Conservation (phyloP, 2,888 invertebrate species). For the Pherbina coryleti region DNA sequence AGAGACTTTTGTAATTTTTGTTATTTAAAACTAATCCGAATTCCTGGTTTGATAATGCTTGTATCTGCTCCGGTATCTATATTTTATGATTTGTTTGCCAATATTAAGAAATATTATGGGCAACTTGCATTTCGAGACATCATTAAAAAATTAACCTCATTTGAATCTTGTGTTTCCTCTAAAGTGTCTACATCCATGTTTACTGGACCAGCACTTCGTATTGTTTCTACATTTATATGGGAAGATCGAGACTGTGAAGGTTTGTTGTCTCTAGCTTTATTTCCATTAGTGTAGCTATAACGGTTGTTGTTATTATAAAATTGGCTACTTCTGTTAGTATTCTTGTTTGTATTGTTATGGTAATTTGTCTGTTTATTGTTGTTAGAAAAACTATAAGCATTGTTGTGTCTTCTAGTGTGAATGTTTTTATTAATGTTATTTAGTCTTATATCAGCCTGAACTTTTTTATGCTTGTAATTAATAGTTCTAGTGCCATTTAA, state of each 20-base stretch:
- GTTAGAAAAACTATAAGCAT: too few species aligned
- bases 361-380: neutral
- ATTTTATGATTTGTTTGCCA: neutral
- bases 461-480: too few species aligned
- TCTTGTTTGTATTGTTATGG: neutral
- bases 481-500: neutral
- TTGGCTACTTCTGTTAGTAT: neutral
- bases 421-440: too few species aligned
- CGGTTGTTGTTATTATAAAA: neutral
- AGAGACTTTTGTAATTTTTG: neutral
- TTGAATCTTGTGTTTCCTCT: neutral
- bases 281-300: neutral
- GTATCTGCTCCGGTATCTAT: neutral
- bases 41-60: neutral
- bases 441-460: too few species aligned
- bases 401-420: too few species aligned
- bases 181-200: neutral
- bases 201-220: neutral
- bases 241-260: too few species aligned
- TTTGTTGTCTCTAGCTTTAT: too few species aligned
- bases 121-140: neutral
- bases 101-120: neutral
- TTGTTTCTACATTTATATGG: too few species aligned
- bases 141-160: slow-evolving; percentile 1
- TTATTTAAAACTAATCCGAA: neutral